These are phyloP conservation scores for Sturnus vulgaris DNA, from an alignment of 2,113 vertebrate genomes.

Conservation along the genomic window DNA sequence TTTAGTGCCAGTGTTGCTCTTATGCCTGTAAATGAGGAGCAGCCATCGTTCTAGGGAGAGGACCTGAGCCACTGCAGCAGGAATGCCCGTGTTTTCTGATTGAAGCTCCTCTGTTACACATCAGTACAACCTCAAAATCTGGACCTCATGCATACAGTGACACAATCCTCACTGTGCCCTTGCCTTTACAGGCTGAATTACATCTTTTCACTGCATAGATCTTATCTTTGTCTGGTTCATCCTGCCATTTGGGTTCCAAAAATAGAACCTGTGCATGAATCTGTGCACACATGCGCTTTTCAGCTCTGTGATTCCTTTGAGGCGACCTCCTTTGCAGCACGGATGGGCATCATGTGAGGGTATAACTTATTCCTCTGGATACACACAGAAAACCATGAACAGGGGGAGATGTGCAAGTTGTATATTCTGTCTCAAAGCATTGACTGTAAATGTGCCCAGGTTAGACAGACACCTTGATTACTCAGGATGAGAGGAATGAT, in stretches of 20 bases:
- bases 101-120: background rate
- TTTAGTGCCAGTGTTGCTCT: background rate
- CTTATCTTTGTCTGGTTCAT: background rate
- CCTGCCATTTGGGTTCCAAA: conserved; percentile 12
- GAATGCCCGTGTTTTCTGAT: background rate
- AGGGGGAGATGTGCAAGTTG: accelerated
- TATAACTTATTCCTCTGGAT: background rate
- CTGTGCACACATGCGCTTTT: background rate
- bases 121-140: background rate
- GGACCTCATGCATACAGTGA: accelerated
- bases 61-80: background rate
- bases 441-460: background rate
- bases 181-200: background rate
- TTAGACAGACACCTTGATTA: background rate
- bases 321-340: conserved; percentile 22
- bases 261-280: background rate
- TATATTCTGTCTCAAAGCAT: background rate
- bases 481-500: background rate
- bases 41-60: accelerated
- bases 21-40: background rate
- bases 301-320: background rate
- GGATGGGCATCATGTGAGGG: background rate
- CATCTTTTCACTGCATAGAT: background rate
- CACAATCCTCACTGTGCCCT: background rate
- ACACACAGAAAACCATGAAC: background rate